phyloP scores from a whole-genome alignment of 2,113 vertebrate species.

The Hucho hucho region DNA sequence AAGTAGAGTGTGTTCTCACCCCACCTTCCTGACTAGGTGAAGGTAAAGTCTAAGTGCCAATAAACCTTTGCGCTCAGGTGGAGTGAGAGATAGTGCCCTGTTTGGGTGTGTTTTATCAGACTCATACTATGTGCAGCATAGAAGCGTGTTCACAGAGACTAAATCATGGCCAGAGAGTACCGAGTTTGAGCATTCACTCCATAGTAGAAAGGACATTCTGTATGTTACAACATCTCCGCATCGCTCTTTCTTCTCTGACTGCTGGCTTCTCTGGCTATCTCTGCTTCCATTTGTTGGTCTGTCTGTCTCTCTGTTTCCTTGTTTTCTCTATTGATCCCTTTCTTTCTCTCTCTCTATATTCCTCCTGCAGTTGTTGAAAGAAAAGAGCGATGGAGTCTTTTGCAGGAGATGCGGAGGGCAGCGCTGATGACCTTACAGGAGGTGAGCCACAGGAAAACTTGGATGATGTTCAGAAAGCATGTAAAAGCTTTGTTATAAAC shows the following conservation, averaged over 20 bases:
- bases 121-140: not conserved
- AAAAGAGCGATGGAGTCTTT: slow-evolving; percentile 79
- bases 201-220: not conserved
- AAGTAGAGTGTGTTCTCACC: not conserved
- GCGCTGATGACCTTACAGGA: slow-evolving; percentile 78
- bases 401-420: slow-evolving; percentile 77
- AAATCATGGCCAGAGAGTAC: not conserved
- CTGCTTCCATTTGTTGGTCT: not conserved
- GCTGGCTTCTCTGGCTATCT: not conserved
- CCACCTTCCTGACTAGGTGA: slow-evolving; percentile 11
- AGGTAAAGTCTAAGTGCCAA: slow-evolving; percentile 33
- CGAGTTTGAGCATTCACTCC: not conserved
- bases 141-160: not conserved
- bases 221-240: slow-evolving; percentile 1
- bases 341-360: not conserved
- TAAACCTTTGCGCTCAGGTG: slow-evolving; percentile 67
- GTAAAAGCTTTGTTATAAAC: no score
- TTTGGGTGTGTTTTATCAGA: slow-evolving; percentile 14
- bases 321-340: not conserved
- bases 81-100: slow-evolving; percentile 13
- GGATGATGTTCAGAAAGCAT: not conserved
- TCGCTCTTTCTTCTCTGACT: not conserved
- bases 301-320: not conserved
- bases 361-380: slow-evolving; percentile 62
- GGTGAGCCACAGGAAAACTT: slow-evolving; percentile 64